Evolutionary conservation across 2,113 vertebrate species (phyloP).

Genomic region (pig (Sus scrofa)): T2T-Sscrofa CM000812.6:26463001-26463500

Average conservation of each 20-base stretch:
- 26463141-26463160: not conserved
- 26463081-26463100: not conserved
- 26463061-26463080: not conserved
- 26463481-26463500: not conserved
- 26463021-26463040: constrained; percentile 37
- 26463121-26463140: not conserved
- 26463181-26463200: not conserved
- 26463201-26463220: constrained; percentile 65
- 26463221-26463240: not conserved
- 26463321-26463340: not conserved
- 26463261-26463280: not conserved
- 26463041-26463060: not conserved
- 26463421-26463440: no score
- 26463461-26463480: not conserved
- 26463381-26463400: no score
- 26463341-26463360: not conserved
- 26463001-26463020: constrained; percentile 48
- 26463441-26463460: not conserved
- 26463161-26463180: not conserved
- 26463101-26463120: not conserved
- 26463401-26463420: not conserved
- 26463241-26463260: not conserved
- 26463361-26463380: not conserved
- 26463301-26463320: not conserved
- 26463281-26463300: not conserved